Base-by-base conservation (phyloP, 1,140 invertebrate genomes). In the Brachionus koreanus region DNA sequence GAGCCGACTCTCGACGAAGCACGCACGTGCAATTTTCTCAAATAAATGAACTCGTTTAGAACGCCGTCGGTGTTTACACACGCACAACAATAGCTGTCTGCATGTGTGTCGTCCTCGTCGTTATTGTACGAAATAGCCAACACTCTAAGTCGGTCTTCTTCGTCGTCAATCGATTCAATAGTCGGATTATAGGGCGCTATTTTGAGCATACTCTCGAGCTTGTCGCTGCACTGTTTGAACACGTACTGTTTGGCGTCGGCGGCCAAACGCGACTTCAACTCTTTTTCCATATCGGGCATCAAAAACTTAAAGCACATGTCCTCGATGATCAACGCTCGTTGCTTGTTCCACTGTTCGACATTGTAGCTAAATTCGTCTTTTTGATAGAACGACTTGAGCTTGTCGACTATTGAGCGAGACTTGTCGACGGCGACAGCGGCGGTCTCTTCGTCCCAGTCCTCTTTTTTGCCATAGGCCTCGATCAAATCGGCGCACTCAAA, bases 291-390 rank as follows among this genome's bases (percentile, higher is more conserved):
- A 85, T 94, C 93, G 0, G 95, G 96, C 85, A 95, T 93, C 0
- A 99, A 91, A 87, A 97, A 93, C 84, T 94, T 93, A 6, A 91
- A 93, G 7, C 98, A 90, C 0, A 96, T 95, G 72, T 94, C 89
- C 84, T 96, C 93, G 0, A 99, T 92, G 82, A 94, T 94, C 84
- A 95, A 92, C 0, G 92, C 91, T 39, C 97, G 90, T 65, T 98
- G 86, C 0, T 92, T 90, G 87, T 99, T 99, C 98, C 98, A 99
- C 83, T 96, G 94, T 86, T 98, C 93, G 0, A 98, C 96, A 84
- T 93, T 93, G 84, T 95, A 94, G 85, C 94, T 96, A 87, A 97
- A 98, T 87, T 98, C 97, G 89, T 99, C 97, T 63, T 79, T 79
- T 61, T 79, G 76, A 79, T 61, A 79, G 19, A 79, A 90, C 93